These are phyloP conservation scores for Lordiphosa stackelbergi DNA, from an alignment of 1,140 invertebrate genomes.

Conservation along the genomic window DNA sequence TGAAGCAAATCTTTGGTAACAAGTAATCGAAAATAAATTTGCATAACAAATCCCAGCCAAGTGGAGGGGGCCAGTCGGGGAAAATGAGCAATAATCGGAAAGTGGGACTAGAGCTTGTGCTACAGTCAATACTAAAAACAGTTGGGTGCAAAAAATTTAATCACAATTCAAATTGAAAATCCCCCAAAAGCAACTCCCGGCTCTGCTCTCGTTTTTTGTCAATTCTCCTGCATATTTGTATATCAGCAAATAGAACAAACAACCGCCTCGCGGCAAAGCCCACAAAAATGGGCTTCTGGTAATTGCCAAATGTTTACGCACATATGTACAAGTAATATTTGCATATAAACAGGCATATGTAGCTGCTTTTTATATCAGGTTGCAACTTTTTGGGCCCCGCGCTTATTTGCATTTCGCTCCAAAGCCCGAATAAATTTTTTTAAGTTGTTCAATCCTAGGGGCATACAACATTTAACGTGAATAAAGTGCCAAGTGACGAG, in stretches of 20 bases:
- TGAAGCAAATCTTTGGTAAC: conserved; percentile 71
- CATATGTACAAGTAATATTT: conserved; percentile 68
- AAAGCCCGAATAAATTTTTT: conserved; percentile 31
- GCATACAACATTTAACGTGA: conserved; percentile 12
- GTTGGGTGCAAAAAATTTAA: conserved; percentile 61
- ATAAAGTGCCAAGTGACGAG: conserved; percentile 24
- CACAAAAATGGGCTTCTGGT: conserved; percentile 40
- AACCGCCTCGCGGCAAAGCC: conserved; percentile 20
- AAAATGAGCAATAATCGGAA: conserved; percentile 49
- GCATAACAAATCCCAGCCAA: conserved; percentile 66
- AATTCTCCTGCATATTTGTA: conserved; percentile 33
- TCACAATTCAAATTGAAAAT: conserved; percentile 72
- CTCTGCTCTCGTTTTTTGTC: conserved; percentile 19
- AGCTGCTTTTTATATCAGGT: conserved; percentile 59
- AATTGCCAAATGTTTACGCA: conserved; percentile 73
- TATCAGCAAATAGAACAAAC: conserved; percentile 63
- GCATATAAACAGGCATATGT: conserved; percentile 72
- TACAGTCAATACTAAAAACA: conserved; percentile 30
- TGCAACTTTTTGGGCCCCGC: conserved; percentile 33
- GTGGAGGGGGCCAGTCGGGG: conserved; percentile 6
- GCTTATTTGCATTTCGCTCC: conserved; percentile 62
- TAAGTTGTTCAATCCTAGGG: conserved; percentile 24
- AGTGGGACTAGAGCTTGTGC: conserved; percentile 17
- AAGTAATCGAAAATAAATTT: conserved; percentile 76
- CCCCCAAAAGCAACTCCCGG: conserved; percentile 29